A percentile compares a stretch with the other conserved stretches of the same genome.
These are phyloP conservation scores for Acrobasis consociella DNA, from an alignment of 2,888 invertebrate species.

Conservation along the genomic window DNA sequence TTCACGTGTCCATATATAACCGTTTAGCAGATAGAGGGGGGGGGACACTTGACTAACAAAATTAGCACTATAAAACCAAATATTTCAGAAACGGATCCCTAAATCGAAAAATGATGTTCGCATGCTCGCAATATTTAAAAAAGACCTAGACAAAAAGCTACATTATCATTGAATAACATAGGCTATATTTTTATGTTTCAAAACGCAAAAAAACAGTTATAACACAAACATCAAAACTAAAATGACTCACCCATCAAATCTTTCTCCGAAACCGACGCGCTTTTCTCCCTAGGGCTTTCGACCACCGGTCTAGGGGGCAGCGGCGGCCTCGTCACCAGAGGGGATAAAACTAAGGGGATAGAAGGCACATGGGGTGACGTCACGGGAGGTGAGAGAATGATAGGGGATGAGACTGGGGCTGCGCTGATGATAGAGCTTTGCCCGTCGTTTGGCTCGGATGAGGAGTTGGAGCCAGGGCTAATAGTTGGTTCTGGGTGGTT, in stretches of 20 bases:
- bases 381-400: slow-evolving; percentile 44
- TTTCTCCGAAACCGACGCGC: slow-evolving; percentile 53
- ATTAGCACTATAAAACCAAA: no score
- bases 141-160: no score
- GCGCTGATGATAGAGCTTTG: slow-evolving; percentile 74
- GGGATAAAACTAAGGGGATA: slow-evolving; percentile 53
- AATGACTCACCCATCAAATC: slow-evolving; percentile 59
- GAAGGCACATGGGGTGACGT: slow-evolving; percentile 33
- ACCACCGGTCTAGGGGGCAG: slow-evolving; percentile 57
- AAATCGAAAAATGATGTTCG: no score
- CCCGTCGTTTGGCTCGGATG: slow-evolving; percentile 74
- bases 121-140: no score
- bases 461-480: slow-evolving; percentile 78
- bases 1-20: no score
- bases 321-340: slow-evolving; percentile 60
- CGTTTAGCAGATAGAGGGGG: no score
- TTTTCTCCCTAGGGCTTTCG: slow-evolving; percentile 65
- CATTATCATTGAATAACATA: no score
- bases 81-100: no score
- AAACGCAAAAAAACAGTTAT: no score
- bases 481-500: slow-evolving; percentile 66
- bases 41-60: no score
- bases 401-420: slow-evolving; percentile 43
- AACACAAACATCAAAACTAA: not conserved
- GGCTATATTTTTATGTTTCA: no score